phyloP scores from a whole-genome alignment of 35 echinoderm and acorn worm species.

The Strongylocentrotus purpuratus region DNA sequence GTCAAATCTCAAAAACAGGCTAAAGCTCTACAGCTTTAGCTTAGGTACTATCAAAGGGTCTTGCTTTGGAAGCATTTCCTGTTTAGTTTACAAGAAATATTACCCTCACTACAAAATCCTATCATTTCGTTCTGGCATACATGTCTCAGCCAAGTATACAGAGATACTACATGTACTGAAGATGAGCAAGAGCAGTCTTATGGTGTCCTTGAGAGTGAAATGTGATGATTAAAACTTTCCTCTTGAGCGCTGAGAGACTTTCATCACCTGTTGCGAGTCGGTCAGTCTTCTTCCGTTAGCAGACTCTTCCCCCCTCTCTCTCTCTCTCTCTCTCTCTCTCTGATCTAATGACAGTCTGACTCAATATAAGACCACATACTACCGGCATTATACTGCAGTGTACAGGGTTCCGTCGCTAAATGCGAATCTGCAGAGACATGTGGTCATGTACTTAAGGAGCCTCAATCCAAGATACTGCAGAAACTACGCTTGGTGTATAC shows the following conservation, averaged over 20 bases:
- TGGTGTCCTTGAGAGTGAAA: neutral
- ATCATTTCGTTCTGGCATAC: neutral
- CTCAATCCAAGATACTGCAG: neutral
- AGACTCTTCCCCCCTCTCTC: neutral
- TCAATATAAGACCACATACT: neutral
- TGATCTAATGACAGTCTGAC: neutral
- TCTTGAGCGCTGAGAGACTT: neutral
- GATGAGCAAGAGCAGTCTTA: slow-evolving; percentile 15
- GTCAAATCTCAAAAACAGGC: too few relatives aligned
- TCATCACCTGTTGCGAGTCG: slow-evolving; percentile 17
- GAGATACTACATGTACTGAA: neutral
- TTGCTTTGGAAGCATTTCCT: neutral
- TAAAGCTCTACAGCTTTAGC: too few relatives aligned
- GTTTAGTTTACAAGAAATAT: neutral
- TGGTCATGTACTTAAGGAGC: neutral
- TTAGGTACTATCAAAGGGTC: neutral
- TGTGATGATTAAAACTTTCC: slow-evolving; percentile 37
- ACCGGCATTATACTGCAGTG: neutral
- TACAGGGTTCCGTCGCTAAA: neutral
- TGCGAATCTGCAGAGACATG: neutral
- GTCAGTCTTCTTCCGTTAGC: slow-evolving; percentile 18
- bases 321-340: too few relatives aligned
- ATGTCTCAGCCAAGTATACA: neutral
- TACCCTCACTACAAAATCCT: neutral
- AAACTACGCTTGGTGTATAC: neutral